These are phyloP conservation scores for Bombus fervidus DNA, from an alignment of 1,140 invertebrate genomes.

Conservation along the genomic window DNA sequence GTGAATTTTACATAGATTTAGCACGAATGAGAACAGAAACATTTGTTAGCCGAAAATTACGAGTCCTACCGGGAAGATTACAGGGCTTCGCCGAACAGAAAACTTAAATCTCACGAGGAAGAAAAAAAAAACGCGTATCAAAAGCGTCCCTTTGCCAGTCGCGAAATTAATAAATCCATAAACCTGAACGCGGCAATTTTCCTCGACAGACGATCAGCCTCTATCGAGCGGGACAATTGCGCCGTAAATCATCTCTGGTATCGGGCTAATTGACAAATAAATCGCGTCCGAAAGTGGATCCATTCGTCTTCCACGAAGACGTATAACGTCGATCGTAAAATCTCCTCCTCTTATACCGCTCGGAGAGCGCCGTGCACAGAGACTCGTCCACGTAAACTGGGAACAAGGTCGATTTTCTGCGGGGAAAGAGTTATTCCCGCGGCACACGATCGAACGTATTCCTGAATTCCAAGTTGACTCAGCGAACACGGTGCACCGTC, in stretches of 20 bases:
- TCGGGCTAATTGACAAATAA: constrained; percentile 46
- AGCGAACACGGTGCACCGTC: constrained; percentile 61
- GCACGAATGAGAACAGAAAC: background rate
- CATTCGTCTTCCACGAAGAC: constrained; percentile 36
- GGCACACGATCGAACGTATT: constrained; percentile 50
- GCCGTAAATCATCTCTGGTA: constrained; percentile 39
- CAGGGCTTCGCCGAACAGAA: background rate
- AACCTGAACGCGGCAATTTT: constrained; percentile 27
- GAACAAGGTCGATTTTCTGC: constrained; percentile 17
- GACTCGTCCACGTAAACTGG: background rate
- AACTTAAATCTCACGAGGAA: background rate
- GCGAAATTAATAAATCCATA: constrained; percentile 19
- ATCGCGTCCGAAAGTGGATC: constrained; percentile 39
- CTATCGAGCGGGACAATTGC: constrained; percentile 24
- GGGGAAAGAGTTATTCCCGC: background rate
- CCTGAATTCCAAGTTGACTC: constrained; percentile 56
- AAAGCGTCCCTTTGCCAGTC: background rate
- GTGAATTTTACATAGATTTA: background rate
- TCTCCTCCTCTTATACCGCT: background rate
- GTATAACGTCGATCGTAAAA: constrained; percentile 40
- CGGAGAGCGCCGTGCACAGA: background rate
- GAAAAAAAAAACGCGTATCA: background rate
- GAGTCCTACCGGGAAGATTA: background rate
- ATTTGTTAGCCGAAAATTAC: background rate
- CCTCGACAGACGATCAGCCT: background rate